Percentiles rank a stretch among this genome's conserved stretches.
These are phyloP conservation scores for Drosophila anceps DNA, from an alignment of 2,888 invertebrate genomes.

Conservation along the genomic window DNA sequence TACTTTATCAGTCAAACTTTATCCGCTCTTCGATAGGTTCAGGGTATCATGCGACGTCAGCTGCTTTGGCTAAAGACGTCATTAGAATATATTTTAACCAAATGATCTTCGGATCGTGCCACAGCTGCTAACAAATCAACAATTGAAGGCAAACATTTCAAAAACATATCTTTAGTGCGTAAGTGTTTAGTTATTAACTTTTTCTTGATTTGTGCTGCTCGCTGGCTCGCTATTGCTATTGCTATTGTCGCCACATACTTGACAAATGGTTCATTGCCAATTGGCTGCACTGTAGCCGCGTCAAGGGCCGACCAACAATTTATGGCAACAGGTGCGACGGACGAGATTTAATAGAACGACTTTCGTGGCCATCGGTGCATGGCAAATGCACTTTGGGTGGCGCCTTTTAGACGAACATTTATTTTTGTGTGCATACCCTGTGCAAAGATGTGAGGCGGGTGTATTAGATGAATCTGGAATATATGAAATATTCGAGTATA, in stretches of 20 bases:
- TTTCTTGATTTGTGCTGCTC: constrained; percentile 16
- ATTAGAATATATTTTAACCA: constrained; percentile 30
- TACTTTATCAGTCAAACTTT: not conserved
- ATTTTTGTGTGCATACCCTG: constrained; percentile 2
- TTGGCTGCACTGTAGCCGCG: constrained; percentile 15
- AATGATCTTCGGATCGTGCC: constrained; percentile 1
- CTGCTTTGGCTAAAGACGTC: constrained; percentile 30
- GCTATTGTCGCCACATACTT: constrained; percentile 12
- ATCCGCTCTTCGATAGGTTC: not conserved
- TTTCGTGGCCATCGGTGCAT: constrained; percentile 39
- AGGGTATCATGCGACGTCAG: constrained; percentile 20
- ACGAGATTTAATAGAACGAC: constrained; percentile 19
- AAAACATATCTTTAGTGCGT: not conserved
- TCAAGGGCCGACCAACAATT: constrained; percentile 35
- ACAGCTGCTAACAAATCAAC: constrained; percentile 5
- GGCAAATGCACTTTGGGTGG: constrained; percentile 43
- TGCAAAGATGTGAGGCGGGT: not conserved
- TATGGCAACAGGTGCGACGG: constrained; percentile 59
- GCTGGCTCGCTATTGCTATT: too few species aligned
- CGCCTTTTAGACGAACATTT: constrained; percentile 31
- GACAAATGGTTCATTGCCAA: constrained; percentile 21
- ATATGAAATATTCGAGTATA: not conserved
- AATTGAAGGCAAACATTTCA: constrained; percentile 10
- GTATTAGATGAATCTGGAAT: not conserved
- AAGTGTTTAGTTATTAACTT: constrained; percentile 22